A percentile compares a stretch with the other conserved stretches of the same genome.
These are phyloP conservation scores for Cinara cedri DNA, from an alignment of 2,888 invertebrate species.

Conservation along the genomic window DNA sequence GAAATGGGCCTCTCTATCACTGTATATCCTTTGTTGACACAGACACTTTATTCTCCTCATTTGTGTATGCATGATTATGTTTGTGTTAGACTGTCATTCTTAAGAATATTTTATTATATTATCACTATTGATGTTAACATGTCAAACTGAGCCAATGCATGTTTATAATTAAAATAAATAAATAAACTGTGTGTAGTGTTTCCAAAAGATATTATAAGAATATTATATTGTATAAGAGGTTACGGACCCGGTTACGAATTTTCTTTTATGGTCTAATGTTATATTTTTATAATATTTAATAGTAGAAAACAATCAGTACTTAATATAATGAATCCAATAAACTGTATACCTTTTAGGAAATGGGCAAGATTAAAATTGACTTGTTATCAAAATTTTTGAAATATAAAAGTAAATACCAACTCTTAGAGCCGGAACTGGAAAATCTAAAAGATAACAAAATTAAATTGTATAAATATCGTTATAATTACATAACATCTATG, in stretches of 20 bases:
- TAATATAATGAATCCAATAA: neutral
- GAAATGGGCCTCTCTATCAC: too few species aligned
- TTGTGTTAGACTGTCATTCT: too few species aligned
- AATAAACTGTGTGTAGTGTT: too few species aligned
- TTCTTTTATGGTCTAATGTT: neutral
- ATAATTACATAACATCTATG: slow-evolving; percentile 18
- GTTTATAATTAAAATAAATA: too few species aligned
- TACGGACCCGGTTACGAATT: neutral
- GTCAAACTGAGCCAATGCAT: too few species aligned
- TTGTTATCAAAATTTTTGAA: slow-evolving; percentile 3
- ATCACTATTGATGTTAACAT: too few species aligned
- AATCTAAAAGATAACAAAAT: slow-evolving; percentile 23
- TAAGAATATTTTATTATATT: too few species aligned
- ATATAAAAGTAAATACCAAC: slow-evolving; percentile 22
- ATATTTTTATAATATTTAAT: neutral
- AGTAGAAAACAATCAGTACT: neutral
- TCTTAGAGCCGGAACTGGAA: slow-evolving; percentile 3
- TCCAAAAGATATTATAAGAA: neutral
- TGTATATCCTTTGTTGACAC: too few species aligned
- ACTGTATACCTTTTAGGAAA: neutral
- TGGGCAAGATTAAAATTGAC: slow-evolving; percentile 16
- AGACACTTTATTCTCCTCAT: too few species aligned
- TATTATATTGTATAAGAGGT: neutral
- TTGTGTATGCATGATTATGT: too few species aligned
- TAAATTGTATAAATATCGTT: slow-evolving; percentile 21